These are phyloP conservation scores for Falcunculus frontatus DNA, from an alignment of 2,113 vertebrate genomes.

Conservation along the genomic window DNA sequence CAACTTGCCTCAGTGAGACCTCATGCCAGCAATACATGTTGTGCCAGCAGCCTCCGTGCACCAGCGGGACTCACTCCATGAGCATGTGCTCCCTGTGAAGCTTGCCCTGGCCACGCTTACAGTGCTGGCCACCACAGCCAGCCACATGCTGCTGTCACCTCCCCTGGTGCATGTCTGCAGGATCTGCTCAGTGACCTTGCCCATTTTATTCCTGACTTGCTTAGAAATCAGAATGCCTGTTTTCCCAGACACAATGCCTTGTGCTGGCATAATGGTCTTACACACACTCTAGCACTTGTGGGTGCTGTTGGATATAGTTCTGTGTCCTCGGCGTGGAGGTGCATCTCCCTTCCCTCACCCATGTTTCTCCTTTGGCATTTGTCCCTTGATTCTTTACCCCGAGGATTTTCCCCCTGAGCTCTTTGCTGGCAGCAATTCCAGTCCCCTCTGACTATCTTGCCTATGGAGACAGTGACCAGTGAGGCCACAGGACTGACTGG, in stretches of 20 bases:
- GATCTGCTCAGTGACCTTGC: not conserved
- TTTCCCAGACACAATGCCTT: not conserved
- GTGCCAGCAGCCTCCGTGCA: not conserved
- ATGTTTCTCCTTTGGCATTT: not conserved
- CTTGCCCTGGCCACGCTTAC: not conserved
- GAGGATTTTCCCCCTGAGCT: not conserved
- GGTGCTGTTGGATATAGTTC: not conserved
- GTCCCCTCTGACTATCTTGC: not conserved
- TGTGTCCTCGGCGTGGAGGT: accelerated
- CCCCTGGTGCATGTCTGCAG: not conserved
- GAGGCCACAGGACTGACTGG: not conserved
- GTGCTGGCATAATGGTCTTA: not conserved
- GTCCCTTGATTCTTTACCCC: not conserved
- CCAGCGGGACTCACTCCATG: not conserved
- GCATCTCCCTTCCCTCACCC: not conserved
- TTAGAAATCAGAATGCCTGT: not conserved
- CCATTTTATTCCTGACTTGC: not conserved
- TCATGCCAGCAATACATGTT: not conserved
- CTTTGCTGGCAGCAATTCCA: not conserved
- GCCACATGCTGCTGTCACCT: not conserved
- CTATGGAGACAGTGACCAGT: not conserved
- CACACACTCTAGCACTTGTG: not conserved
- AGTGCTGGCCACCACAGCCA: not conserved
- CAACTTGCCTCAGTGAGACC: not conserved
- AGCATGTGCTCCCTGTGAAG: not conserved